Base-by-base conservation (phyloP, 1,140 invertebrate genomes). In the Piezodorus guildinii region DNA sequence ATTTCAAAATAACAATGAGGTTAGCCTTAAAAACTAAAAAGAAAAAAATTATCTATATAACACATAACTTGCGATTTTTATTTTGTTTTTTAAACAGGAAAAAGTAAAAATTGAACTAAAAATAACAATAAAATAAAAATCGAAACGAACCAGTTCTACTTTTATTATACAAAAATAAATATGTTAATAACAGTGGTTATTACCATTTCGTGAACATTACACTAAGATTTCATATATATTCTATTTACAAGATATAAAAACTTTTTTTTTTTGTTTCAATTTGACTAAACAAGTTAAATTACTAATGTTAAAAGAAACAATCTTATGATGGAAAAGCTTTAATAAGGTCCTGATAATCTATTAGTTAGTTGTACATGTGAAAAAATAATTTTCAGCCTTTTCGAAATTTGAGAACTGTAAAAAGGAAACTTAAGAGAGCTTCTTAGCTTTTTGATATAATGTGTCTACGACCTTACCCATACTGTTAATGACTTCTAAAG, bases 401-500 rank as follows among this genome's bases (percentile, higher is more conserved):
- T 56, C 52, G 23, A 56, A 56, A 56, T 56, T 25, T 23, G 19
- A 56, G 52, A 23, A 39, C 34, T 56, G 23, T 23, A 25, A 23
- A 23, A 54, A 23, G 1, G 52, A 56, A 10, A 60, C 30, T 68
- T 94, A 97, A 77, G 93, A 95, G 54, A 98, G 81, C 78, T 96
- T 96, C 79, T 98, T 98, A 68, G 94, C 94, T 81, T 97, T 96
- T 79, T 95, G 91, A 79, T 98, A 98, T 64, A 98, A 81, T 44
- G 94, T 94, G 77, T 98, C 96, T 59, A 98, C 94, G 69, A 98
- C 96, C 82, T 98, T 98, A 69, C 95, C 94, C 92, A 99, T 96
- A 73, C 90, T 95, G 71, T 96, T 93, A 74, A 99, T 94, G 21
- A 93, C 97, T 74, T 97, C 94, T 70, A 99, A 77, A 46, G 95